Percentiles rank a stretch among this genome's conserved stretches.
Evolutionary conservation across 2,113 vertebrate genomes (phyloP).

Genomic region (Lasiurus cinereus): DNA sequence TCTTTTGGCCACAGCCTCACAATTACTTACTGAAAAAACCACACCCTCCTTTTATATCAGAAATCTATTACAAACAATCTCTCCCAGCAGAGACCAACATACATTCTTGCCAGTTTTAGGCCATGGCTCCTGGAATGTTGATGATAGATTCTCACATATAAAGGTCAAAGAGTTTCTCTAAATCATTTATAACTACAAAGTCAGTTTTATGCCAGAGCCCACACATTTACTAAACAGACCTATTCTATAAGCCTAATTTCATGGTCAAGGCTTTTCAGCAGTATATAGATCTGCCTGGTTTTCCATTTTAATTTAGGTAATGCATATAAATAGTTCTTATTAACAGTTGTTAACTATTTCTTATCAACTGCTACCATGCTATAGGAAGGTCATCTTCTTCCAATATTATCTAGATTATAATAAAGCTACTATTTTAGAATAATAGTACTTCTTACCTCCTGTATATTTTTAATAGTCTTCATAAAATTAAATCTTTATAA

Average conservation of each 20-base stretch:
- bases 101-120: not conserved
- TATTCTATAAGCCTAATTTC: not conserved
- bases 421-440: slow-evolving; percentile 46
- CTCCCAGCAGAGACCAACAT: slow-evolving; percentile 2
- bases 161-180: slow-evolving; percentile 23
- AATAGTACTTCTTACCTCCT: not conserved
- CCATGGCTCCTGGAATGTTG: not conserved
- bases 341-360: not conserved
- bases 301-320: too few relatives aligned
- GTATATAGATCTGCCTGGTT: not conserved
- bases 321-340: too few relatives aligned
- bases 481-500: slow-evolving; percentile 29
- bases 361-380: not conserved
- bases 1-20: slow-evolving; percentile 6
- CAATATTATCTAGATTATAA: not conserved
- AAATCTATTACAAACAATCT: slow-evolving; percentile 20
- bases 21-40: slow-evolving; percentile 18
- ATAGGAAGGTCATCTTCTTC: not conserved
- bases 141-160: not conserved
- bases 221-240: not conserved
- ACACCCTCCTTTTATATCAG: not conserved
- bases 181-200: slow-evolving; percentile 3
- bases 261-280: not conserved
- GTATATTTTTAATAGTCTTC: not conserved
- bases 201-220: not conserved